Percentiles rank a stretch among this genome's conserved stretches.
Conservation (phyloP, 2,888 invertebrate species). For the Auanema sp. region DNA sequence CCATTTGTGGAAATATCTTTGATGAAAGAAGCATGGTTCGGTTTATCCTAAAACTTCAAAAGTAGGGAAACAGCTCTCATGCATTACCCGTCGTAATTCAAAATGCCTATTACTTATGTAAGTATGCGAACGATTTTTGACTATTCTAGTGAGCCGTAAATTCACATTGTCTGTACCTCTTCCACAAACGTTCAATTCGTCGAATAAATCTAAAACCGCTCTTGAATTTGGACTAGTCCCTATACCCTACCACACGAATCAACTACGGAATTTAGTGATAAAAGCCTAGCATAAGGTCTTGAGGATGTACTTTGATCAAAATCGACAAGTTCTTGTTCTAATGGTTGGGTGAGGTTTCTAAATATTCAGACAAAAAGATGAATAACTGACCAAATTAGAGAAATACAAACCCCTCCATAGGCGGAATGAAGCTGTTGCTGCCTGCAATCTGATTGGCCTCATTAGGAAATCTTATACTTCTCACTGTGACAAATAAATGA, state of each 20-base stretch:
- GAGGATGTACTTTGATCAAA: background rate
- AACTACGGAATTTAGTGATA: constrained; percentile 2
- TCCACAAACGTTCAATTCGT: constrained; percentile 6
- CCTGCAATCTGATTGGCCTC: too few species aligned
- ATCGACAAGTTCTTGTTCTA: too few species aligned
- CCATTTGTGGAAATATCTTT: constrained; percentile 42
- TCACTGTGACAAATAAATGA: too few species aligned
- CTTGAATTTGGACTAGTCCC: background rate
- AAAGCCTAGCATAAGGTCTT: constrained; percentile 9
- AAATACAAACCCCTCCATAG: too few species aligned
- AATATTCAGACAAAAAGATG: background rate
- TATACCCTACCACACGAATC: background rate
- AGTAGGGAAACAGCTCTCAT: background rate
- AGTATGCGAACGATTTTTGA: background rate
- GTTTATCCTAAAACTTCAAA: too few species aligned
- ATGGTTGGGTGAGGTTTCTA: background rate
- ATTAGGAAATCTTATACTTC: too few species aligned
- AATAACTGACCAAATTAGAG: too few species aligned
- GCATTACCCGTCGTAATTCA: constrained; percentile 1
- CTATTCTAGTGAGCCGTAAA: background rate
- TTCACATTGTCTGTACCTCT: background rate
- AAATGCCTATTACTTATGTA: constrained; percentile 13
- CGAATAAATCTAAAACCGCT: background rate
- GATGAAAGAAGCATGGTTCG: constrained; percentile 7
- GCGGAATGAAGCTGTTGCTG: too few species aligned